Base-by-base conservation (phyloP, 1,140 invertebrate genomes). In the Tetraneura akinire region DNA sequence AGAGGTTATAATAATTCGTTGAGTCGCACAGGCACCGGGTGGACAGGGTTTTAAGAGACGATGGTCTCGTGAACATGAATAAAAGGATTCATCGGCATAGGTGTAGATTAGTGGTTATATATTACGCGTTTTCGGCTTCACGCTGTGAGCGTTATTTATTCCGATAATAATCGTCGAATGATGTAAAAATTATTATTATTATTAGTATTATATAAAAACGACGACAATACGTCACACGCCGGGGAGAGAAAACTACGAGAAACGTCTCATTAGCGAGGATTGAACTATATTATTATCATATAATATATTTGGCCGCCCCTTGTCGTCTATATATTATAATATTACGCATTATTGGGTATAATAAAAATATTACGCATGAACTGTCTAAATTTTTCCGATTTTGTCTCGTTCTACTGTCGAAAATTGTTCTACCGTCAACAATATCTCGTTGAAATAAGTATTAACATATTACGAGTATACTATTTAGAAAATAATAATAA, bases 11-110 rank as follows among this genome's bases (percentile, higher is more conserved):
- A 45, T 47, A n/a, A 70, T 49, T 70, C 45, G 45, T 23, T 11
- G 64, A 8, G 64, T 68, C 45, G 64, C 64, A 68, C 37, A 68
- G 45, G 21, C 64, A 68, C 64, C 64, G 37, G 64, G 64, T 45
- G 37, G n/a, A 68, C 37, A 29, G 29, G 47, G 49, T 74, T 53
- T 53, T 74, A 29, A 32, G n/a, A 74, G 49, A 57, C 47, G 73
- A 60, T 76, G 73, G 73, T 76, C 73, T 60, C 73, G 73, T 76
- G 73, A 76, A 76, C 73, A 76, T 21, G 32, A 60, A 76, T 76
- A 76, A 76, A 76, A 76, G 51, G 23, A 60, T 16, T 70, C 45
- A 16, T 70, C 66, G 66, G n/a, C 3, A 18, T 70, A 70, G 21
- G 66, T 49, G 66, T 70, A 70, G 42, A 70, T 47, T 70, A 70